phyloP scores from a whole-genome alignment of 2,888 invertebrate genomes.

The Rhorus exstirpatorius region DNA sequence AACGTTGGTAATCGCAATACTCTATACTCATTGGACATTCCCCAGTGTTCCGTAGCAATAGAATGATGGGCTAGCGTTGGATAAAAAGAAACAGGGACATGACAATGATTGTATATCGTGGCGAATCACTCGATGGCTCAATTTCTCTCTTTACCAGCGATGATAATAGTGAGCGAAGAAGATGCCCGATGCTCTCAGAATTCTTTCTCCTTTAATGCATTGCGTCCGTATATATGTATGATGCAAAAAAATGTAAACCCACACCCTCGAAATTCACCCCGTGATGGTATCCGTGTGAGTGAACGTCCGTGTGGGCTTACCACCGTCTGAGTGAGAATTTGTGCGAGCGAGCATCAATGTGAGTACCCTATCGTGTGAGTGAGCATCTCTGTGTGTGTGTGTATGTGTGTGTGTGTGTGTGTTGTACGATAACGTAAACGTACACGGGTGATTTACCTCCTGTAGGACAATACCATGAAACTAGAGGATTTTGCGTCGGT shows the following conservation, averaged over 20 bases:
- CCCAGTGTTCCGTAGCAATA: background rate
- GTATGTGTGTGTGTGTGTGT: too few relatives aligned
- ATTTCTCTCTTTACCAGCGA: background rate
- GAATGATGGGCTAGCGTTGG: background rate
- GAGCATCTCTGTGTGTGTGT: too few relatives aligned
- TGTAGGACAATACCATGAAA: background rate
- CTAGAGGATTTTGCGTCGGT: background rate
- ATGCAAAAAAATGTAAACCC: background rate
- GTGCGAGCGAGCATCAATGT: too few relatives aligned
- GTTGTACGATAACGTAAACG: too few relatives aligned
- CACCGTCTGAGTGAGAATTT: too few relatives aligned
- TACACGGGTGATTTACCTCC: too few relatives aligned
- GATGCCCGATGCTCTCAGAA: background rate
- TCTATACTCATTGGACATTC: background rate
- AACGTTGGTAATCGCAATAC: background rate
- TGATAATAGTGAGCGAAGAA: background rate
- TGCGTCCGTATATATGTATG: background rate
- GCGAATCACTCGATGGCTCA: background rate
- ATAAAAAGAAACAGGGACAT: background rate
- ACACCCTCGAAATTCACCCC: background rate
- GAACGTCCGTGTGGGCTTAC: too few relatives aligned
- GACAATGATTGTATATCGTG: background rate
- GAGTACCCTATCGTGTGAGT: too few relatives aligned
- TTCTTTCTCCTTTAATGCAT: background rate
- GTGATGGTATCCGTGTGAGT: too few relatives aligned